Conservation (phyloP, 2,888 invertebrate genomes). For the Andrena fulva region DNA sequence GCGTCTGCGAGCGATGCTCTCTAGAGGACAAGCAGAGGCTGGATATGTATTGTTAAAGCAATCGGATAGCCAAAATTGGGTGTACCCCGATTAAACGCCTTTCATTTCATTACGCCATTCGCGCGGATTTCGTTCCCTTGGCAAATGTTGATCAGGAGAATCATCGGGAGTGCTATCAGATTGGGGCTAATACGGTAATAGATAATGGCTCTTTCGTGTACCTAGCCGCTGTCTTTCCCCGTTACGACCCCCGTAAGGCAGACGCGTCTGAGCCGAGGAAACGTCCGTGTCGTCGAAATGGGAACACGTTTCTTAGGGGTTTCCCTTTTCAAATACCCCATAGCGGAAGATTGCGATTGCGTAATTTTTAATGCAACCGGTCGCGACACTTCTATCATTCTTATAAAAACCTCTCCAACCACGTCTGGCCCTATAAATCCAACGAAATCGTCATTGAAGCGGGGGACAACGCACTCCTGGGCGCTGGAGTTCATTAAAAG, state of each 20-base stretch:
- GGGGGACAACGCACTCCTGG: background rate
- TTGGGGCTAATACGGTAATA: conserved; percentile 76
- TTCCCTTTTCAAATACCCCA: background rate
- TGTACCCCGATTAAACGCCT: conserved; percentile 27
- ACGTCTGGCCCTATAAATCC: background rate
- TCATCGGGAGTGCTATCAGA: conserved; percentile 75
- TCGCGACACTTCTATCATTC: background rate
- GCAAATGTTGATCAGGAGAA: conserved; percentile 76
- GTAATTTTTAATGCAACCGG: background rate
- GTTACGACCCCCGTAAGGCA: conserved; percentile 45
- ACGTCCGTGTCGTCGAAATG: conserved; percentile 15
- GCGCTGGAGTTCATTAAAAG: conserved; percentile 5
- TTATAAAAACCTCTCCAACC: background rate
- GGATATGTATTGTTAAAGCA: background rate
- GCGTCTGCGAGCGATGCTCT: background rate
- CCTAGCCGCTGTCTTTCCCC: conserved; percentile 55
- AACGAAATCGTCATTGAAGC: too few relatives aligned
- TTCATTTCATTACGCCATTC: conserved; percentile 4
- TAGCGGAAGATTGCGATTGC: background rate
- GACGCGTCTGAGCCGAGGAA: conserved; percentile 8
- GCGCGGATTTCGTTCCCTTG: conserved; percentile 54
- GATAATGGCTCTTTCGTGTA: conserved; percentile 69
- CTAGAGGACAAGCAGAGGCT: background rate
- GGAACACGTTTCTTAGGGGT: conserved; percentile 4
- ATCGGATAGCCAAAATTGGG: background rate